Evolutionary conservation across 2,113 vertebrate genomes (phyloP).

Genomic region (Lepus americanus): DNA sequence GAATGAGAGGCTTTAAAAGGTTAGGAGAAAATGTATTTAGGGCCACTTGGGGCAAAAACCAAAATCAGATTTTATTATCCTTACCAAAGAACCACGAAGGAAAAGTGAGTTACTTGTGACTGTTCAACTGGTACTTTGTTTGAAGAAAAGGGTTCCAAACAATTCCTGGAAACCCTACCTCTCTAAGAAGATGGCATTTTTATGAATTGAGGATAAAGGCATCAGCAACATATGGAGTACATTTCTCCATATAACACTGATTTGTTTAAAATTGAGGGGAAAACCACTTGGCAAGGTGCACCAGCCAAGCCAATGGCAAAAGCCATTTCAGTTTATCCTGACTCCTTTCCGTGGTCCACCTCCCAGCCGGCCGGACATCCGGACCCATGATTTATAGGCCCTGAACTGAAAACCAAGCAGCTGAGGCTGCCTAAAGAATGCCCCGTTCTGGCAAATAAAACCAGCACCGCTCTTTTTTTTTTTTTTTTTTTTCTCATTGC

Average conservation of each 20-base stretch:
- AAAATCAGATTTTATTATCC: constrained; percentile 36
- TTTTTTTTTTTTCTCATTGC: not conserved
- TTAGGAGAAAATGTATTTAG: not conserved
- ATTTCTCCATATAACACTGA: constrained; percentile 78
- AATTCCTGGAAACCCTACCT: constrained; percentile 78
- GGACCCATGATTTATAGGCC: constrained; percentile 46
- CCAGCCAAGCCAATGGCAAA: constrained; percentile 75
- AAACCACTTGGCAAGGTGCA: constrained; percentile 73
- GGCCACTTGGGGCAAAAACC: constrained; percentile 35
- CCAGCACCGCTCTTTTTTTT: not conserved
- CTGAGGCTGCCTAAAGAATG: constrained; percentile 22
- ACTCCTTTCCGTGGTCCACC: constrained; percentile 63
- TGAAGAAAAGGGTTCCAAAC: constrained; percentile 41
- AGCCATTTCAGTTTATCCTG: constrained; percentile 76
- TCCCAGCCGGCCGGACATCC: constrained; percentile 56
- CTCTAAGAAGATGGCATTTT: constrained; percentile 79
- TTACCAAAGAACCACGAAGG: constrained; percentile 13
- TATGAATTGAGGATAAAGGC: constrained; percentile 74
- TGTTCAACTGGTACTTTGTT: constrained; percentile 54
- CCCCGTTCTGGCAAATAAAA: constrained; percentile 10
- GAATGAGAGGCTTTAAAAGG: constrained; percentile 59
- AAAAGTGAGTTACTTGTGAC: constrained; percentile 53
- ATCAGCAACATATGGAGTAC: constrained; percentile 76
- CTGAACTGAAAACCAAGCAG: constrained; percentile 64
- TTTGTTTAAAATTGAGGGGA: constrained; percentile 80